These are phyloP conservation scores for Syritta pipiens DNA, from an alignment of 2,888 invertebrate genomes.

Conservation along the genomic window DNA sequence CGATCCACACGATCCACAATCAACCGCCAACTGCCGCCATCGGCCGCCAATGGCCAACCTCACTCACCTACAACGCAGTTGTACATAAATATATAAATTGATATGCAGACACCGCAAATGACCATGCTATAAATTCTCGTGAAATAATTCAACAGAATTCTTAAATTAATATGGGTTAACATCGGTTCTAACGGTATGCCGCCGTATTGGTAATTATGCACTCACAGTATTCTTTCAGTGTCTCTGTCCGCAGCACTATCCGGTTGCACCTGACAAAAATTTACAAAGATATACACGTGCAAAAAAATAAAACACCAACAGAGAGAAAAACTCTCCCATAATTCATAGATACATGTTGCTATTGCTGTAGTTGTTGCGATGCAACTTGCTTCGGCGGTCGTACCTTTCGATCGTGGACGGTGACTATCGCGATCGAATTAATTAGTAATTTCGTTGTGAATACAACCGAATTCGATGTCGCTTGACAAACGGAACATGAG, in stretches of 20 bases:
- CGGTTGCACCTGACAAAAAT: conserved; percentile 65
- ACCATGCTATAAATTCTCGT: conserved; percentile 59
- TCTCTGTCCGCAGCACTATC: conserved; percentile 55
- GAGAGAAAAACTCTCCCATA: conserved; percentile 55
- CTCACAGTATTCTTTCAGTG: conserved; percentile 53
- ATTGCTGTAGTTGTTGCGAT: conserved; percentile 14
- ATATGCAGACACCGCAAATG: conserved; percentile 66
- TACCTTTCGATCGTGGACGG: conserved; percentile 24
- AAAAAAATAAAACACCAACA: conserved; percentile 14
- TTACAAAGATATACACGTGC: conserved; percentile 26
- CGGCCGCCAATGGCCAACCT: too few species aligned
- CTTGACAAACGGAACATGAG: conserved; percentile 51
- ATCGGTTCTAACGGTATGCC: conserved; percentile 62
- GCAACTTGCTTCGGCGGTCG: neutral
- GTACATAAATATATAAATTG: conserved; percentile 50
- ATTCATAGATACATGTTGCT: conserved; percentile 57
- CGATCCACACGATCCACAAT: too few species aligned
- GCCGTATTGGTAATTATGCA: conserved; percentile 48
- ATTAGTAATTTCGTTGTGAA: conserved; percentile 61
- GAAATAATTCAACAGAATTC: conserved; percentile 64
- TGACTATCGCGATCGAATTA: conserved; percentile 58
- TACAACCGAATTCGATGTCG: conserved; percentile 60
- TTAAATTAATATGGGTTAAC: conserved; percentile 69
- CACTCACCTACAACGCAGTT: conserved; percentile 49
- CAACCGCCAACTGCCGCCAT: too few species aligned